phyloP scores from a whole-genome alignment of 1,140 invertebrate species.

The Drosophila azteca region DNA sequence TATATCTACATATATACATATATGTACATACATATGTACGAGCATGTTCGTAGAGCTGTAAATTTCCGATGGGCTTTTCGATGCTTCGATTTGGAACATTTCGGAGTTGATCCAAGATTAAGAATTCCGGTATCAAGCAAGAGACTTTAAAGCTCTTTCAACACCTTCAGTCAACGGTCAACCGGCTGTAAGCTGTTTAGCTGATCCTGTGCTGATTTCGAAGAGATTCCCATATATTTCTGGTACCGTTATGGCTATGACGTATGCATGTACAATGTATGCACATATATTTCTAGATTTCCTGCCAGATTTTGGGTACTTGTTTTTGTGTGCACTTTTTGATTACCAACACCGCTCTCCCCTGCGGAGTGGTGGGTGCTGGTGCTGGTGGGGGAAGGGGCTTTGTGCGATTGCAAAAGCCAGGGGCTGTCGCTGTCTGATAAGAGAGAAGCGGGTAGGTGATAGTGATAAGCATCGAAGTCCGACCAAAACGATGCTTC shows the following conservation, averaged over 20 bases:
- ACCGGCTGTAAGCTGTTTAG: too few species aligned
- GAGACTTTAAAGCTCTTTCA: too few species aligned
- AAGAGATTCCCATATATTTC: neutral
- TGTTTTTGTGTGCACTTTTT: conserved; percentile 5
- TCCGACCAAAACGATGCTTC: conserved; percentile 1
- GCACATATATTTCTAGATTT: too few species aligned
- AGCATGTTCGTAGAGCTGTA: neutral
- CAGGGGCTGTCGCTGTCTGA: neutral
- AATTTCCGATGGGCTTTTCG: conserved; percentile 53
- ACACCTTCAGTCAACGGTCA: too few species aligned
- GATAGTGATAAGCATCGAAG: conserved; percentile 25
- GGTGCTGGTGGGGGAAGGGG: neutral
- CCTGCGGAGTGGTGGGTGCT: too few species aligned
- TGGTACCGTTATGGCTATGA: too few species aligned
- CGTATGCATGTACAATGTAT: too few species aligned
- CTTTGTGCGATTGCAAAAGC: conserved; percentile 26
- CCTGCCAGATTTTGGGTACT: too few species aligned
- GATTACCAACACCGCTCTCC: neutral
- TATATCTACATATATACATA: too few species aligned
- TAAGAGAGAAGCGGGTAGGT: conserved; percentile 12
- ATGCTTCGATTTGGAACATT: too few species aligned
- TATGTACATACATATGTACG: conserved; percentile 2
- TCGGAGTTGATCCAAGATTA: too few species aligned
- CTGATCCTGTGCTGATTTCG: neutral
- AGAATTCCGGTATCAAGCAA: too few species aligned